These are phyloP conservation scores for Fabriciana adippe DNA, from an alignment of 2,888 invertebrate genomes.

Conservation along the genomic window DNA sequence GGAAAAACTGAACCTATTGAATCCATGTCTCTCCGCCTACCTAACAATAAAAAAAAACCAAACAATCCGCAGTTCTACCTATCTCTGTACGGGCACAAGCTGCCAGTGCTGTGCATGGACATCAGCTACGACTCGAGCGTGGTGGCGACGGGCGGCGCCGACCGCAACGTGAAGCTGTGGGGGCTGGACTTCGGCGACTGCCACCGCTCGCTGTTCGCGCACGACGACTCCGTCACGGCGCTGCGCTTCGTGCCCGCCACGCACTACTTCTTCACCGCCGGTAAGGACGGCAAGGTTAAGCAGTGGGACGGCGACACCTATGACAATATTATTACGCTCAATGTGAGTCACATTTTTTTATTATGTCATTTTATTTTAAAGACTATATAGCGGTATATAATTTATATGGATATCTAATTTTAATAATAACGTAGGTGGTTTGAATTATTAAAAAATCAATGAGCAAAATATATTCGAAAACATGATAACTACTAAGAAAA, in stretches of 20 bases:
- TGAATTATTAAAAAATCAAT: too few species aligned
- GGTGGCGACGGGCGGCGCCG: constrained; percentile 96
- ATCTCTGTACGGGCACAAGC: constrained; percentile 97
- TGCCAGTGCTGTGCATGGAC: constrained; percentile 96
- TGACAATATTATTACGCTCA: constrained; percentile 93
- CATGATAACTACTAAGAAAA: too few species aligned
- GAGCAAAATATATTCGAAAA: too few species aligned
- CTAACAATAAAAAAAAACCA: too few species aligned
- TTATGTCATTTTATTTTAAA: too few species aligned
- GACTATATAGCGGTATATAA: too few species aligned
- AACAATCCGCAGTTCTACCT: constrained; percentile 88
- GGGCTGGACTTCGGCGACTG: constrained; percentile 99
- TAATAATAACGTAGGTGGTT: too few species aligned
- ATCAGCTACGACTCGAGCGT: constrained; percentile 93
- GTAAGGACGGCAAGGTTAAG: constrained; percentile 96
- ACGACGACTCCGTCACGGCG: constrained; percentile 96
- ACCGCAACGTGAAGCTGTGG: constrained; percentile 98
- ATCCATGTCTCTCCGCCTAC: too few species aligned
- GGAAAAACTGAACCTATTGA: too few species aligned
- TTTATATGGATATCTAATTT: too few species aligned
- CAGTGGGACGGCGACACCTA: constrained; percentile 98
- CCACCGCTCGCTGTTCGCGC: constrained; percentile 96
- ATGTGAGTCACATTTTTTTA: constrained; percentile 79
- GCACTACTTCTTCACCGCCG: constrained; percentile 95
- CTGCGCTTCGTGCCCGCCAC: constrained; percentile 94